Evolutionary conservation across 2,888 invertebrate species (phyloP).

Genomic region (Agriopis aurantiaria): DNA sequence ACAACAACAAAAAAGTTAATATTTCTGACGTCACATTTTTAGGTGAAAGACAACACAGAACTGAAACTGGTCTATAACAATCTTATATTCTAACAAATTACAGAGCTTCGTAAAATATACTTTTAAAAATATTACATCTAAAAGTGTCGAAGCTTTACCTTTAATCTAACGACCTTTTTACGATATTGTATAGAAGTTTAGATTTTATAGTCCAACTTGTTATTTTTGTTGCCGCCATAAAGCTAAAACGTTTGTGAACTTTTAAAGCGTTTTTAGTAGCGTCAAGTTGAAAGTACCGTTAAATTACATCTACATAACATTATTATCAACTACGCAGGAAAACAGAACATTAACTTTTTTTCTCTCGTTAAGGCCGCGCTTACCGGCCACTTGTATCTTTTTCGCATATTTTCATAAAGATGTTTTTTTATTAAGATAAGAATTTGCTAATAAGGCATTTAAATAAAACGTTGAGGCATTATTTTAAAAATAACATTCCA

Average conservation of each 20-base stretch:
- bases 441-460: too few relatives aligned
- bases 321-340: neutral
- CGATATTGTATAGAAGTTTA: slow-evolving; percentile 38
- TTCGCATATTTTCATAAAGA: too few relatives aligned
- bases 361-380: neutral
- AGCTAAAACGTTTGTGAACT: slow-evolving; percentile 30
- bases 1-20: too few relatives aligned
- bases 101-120: slow-evolving; percentile 12
- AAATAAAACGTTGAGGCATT: too few relatives aligned
- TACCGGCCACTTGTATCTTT: too few relatives aligned
- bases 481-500: too few relatives aligned
- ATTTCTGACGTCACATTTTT: neutral
- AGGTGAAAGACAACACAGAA: neutral
- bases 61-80: slow-evolving; percentile 1
- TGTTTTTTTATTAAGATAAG: too few relatives aligned
- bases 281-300: slow-evolving; percentile 7
- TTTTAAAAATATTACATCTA: slow-evolving; percentile 16
- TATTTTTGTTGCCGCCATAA: slow-evolving; percentile 37
- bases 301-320: slow-evolving; percentile 5
- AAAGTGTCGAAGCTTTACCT: slow-evolving; percentile 29
- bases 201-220: slow-evolving; percentile 36
- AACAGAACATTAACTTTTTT: neutral
- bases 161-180: slow-evolving; percentile 34
- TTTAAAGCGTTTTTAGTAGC: slow-evolving; percentile 31
- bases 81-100: slow-evolving; percentile 20